Conservation (phyloP, 35 echinoderm and acorn worm species). For the Ophioderma brevispina region DNA sequence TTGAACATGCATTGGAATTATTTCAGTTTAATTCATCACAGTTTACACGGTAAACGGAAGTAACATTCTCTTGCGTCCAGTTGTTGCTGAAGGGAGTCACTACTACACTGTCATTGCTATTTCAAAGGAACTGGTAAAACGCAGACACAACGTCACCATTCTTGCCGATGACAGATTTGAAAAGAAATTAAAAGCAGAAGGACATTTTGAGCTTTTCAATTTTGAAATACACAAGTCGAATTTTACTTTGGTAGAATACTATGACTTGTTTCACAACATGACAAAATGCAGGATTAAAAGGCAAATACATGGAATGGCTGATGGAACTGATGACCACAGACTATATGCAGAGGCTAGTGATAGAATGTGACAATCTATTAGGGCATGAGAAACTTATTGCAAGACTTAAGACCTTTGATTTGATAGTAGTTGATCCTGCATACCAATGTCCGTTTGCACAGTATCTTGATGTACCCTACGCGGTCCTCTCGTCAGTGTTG, state of each 20-base stretch:
- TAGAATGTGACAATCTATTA: neutral
- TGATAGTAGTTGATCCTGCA: too few relatives aligned
- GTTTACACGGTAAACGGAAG: too few relatives aligned
- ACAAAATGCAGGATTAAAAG: neutral
- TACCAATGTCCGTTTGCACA: too few relatives aligned
- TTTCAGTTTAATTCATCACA: too few relatives aligned
- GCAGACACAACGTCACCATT: conserved; percentile 12
- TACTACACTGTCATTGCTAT: conserved; percentile 50
- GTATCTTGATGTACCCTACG: neutral
- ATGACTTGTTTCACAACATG: neutral
- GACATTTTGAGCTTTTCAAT: neutral
- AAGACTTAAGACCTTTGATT: neutral
- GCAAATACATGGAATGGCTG: neutral
- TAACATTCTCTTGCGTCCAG: too few relatives aligned
- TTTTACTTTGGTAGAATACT: neutral
- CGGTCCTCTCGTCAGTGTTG: neutral
- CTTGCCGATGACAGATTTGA: neutral
- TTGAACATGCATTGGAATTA: too few relatives aligned
- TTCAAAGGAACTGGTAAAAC: neutral
- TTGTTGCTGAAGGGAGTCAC: conserved; percentile 71
- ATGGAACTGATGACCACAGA: too few relatives aligned
- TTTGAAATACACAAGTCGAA: neutral
- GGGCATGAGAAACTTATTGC: neutral
- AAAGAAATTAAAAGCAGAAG: neutral
- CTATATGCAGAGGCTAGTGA: too few relatives aligned